Evolutionary conservation across 2,113 vertebrate species (phyloP).

Genomic region (Pseudopipra pipra): DNA sequence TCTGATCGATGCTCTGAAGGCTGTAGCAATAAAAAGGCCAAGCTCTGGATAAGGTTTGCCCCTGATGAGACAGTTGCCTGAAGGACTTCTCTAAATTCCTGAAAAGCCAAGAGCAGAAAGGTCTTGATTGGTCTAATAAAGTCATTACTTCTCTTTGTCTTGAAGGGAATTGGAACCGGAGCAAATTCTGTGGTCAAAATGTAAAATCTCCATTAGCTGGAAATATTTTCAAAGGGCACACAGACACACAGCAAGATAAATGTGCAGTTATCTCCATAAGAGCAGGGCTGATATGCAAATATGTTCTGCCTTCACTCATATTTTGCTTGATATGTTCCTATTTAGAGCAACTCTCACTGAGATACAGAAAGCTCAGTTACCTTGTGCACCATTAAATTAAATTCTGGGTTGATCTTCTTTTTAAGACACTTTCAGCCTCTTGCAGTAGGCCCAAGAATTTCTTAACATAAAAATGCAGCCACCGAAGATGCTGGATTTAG

Average conservation of each 20-base stretch:
- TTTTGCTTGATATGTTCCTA: neutral
- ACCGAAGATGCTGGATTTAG: neutral
- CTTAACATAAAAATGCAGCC: neutral
- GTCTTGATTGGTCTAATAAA: neutral
- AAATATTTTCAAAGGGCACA: neutral
- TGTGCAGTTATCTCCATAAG: fast-evolving
- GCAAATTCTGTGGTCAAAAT: neutral
- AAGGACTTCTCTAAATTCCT: neutral
- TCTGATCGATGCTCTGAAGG: neutral
- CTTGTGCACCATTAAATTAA: neutral
- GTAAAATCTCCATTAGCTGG: neutral
- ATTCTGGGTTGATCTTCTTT: neutral
- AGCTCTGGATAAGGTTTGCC: neutral
- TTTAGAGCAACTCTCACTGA: neutral
- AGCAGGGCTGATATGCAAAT: neutral
- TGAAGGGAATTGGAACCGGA: neutral
- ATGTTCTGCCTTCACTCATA: neutral
- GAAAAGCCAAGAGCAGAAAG: neutral
- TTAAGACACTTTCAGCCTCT: neutral
- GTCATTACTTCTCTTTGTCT: neutral
- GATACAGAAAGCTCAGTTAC: neutral
- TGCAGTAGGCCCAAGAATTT: neutral
- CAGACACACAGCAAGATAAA: neutral
- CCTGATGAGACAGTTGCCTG: neutral
- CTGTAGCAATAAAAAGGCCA: neutral